Evolutionary conservation across 2,113 vertebrate genomes (phyloP).

Genomic region (Rhinopomastus cyanomelas): DNA sequence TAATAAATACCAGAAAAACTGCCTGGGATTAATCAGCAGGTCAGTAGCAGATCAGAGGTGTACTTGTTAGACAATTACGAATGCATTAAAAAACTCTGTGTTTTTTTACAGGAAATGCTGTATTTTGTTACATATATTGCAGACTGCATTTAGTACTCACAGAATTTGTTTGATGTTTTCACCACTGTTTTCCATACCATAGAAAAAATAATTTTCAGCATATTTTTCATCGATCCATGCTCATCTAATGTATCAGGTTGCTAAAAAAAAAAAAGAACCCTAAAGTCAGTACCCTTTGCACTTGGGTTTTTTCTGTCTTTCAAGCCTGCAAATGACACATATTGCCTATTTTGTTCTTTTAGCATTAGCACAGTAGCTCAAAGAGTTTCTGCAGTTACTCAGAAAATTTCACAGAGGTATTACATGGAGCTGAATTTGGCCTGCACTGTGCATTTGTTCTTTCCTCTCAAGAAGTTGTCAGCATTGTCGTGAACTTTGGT

Average conservation of each 20-base stretch:
- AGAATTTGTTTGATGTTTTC: neutral
- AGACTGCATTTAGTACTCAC: neutral
- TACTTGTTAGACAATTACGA: neutral
- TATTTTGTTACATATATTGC: neutral
- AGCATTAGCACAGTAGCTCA: neutral
- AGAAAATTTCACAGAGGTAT: neutral
- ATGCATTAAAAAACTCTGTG: neutral
- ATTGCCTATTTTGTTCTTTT: neutral
- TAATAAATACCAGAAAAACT: neutral
- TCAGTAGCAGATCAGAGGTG: neutral
- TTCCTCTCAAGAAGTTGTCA: neutral
- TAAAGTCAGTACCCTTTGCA: neutral
- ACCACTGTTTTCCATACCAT: neutral
- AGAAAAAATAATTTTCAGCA: too few relatives aligned
- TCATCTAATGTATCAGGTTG: neutral
- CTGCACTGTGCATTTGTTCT: neutral
- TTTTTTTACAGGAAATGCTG: neutral
- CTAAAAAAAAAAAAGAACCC: neutral
- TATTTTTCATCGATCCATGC: neutral
- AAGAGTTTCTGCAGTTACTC: neutral
- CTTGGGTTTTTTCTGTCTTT: neutral
- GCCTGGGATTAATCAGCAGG: neutral
- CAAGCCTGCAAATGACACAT: neutral
- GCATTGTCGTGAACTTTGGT: neutral
- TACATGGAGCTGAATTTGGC: neutral